Evolutionary conservation across 2,797 vertebrate genomes (phyloP).

Genomic region (Toxotes lorentzi): DNA sequence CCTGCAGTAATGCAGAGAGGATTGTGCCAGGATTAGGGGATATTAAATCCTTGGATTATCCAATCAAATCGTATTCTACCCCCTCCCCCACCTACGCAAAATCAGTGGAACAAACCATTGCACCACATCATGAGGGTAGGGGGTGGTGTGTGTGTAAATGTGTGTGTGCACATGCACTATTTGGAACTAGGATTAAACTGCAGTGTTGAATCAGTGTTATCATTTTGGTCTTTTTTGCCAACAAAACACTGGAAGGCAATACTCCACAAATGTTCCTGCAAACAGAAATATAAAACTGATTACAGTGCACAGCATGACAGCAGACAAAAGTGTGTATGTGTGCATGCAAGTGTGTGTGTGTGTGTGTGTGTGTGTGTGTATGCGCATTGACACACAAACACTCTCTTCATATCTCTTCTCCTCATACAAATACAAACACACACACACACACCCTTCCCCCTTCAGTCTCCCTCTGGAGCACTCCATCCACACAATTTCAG

Average conservation of each 20-base stretch:
- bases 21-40: conserved; percentile 86
- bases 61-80: conserved; percentile 85
- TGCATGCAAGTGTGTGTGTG: neutral
- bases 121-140: conserved; percentile 56
- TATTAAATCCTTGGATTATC: conserved; percentile 93
- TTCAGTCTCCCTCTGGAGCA: conserved; percentile 57
- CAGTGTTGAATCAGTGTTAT: conserved; percentile 47
- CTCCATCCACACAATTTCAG: conserved; percentile 73
- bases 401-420: conserved; percentile 36
- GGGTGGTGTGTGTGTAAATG: conserved; percentile 45
- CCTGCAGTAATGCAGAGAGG: conserved; percentile 85
- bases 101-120: conserved; percentile 80
- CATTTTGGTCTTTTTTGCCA: conserved; percentile 48
- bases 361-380: neutral
- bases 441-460: conserved; percentile 42
- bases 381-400: conserved; percentile 3
- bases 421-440: conserved; percentile 13
- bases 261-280: conserved; percentile 31
- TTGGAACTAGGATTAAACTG: conserved; percentile 56
- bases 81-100: conserved; percentile 75
- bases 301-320: conserved; percentile 44
- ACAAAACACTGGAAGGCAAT: conserved; percentile 31
- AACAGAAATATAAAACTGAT: conserved; percentile 58
- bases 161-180: conserved; percentile 36
- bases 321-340: conserved; percentile 12